phyloP scores from a whole-genome alignment of 2,888 invertebrate species.

The Eupithecia centaureata region DNA sequence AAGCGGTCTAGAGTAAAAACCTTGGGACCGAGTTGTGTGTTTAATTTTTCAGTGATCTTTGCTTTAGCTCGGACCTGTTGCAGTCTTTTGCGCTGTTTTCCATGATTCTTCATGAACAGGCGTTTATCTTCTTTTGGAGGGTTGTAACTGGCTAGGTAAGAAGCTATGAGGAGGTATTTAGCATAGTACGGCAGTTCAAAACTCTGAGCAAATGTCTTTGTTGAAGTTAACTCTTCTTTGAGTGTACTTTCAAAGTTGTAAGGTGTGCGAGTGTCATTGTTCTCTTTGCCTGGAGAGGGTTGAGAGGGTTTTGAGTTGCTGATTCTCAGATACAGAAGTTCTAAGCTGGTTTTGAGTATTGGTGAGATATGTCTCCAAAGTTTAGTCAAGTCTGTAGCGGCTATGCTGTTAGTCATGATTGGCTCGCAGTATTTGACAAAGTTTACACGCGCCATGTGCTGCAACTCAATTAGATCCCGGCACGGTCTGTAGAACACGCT shows the following conservation, averaged over 20 bases:
- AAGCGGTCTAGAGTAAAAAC: conserved; percentile 91
- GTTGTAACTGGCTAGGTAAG: conserved; percentile 96
- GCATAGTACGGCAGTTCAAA: conserved; percentile 94
- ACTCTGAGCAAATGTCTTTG: conserved; percentile 85
- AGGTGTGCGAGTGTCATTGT: conserved; percentile 47
- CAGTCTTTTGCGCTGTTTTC: conserved; percentile 87
- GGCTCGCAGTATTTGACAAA: conserved; percentile 92
- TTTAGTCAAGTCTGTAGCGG: conserved; percentile 85
- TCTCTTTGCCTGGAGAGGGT: conserved; percentile 69
- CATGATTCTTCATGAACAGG: conserved; percentile 92
- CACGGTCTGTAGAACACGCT: conserved; percentile 93
- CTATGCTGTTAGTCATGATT: conserved; percentile 86
- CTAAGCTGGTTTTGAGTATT: conserved; percentile 88
- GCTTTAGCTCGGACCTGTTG: conserved; percentile 85
- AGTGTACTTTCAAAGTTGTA: conserved; percentile 67
- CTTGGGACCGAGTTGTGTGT: conserved; percentile 91
- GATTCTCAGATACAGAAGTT: conserved; percentile 90
- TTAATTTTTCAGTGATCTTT: conserved; percentile 82
- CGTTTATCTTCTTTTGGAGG: conserved; percentile 94
- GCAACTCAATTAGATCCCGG: conserved; percentile 92
- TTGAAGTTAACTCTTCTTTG: conserved; percentile 75
- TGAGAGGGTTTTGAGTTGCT: conserved; percentile 60
- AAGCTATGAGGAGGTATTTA: conserved; percentile 94
- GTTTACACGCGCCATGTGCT: conserved; percentile 90
- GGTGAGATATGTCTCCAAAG: conserved; percentile 93